Evolutionary conservation across 2,797 vertebrate species (phyloP), one percentile per base, ranked within the genome.

Genomic region (Gymnoscopelus microlampas): DNA sequence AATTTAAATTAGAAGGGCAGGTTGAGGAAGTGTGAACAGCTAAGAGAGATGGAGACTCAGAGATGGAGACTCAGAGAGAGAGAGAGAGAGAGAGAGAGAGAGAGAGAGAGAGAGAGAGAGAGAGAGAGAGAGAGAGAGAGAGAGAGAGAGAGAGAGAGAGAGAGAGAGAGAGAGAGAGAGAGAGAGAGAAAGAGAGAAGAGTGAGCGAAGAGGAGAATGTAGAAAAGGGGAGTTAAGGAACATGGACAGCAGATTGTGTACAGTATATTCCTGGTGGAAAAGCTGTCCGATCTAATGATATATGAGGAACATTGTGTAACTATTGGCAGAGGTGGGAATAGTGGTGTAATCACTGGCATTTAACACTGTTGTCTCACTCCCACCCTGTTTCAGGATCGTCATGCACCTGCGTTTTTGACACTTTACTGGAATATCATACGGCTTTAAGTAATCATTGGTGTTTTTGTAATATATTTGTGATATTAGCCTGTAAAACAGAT

Each of bases 341-440:
- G 71, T 77, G 81, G 64, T 76, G 84, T 72, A 84, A 87, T 86
- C 80, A 47, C 68, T 83, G 76, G 72, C 80, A 67, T 87, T 80
- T 70, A 71, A 66, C 56, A 74, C 63, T 39, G 61, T 73, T 50
- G 71, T 71, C 71, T 85, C 66, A 74, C 81, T 85, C 86, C 86
- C 59, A 15, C 76, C 65, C 61, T 77, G 60, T 64, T 76, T 78
- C 77, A 77, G 66, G 60, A 44, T 63, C 53, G 74, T 70, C 32
- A 39, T 76, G 66, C 84, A 89, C 81, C 88, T 88, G 80, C 72
- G 63, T 64, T 73, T 73, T 5, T 64, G 70, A 82, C 62, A 65
- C 63, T 69, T 85, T 60, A 63, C 66, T 84, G 76, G 77, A 81
- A 80, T 69, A 77, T 35, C 69, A 75, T 74, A 65, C 32, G 8